Evolutionary conservation across 1,140 invertebrate genomes (phyloP), one percentile per base, ranked within the genome.

Genomic region (Cotesia glomerata): DNA sequence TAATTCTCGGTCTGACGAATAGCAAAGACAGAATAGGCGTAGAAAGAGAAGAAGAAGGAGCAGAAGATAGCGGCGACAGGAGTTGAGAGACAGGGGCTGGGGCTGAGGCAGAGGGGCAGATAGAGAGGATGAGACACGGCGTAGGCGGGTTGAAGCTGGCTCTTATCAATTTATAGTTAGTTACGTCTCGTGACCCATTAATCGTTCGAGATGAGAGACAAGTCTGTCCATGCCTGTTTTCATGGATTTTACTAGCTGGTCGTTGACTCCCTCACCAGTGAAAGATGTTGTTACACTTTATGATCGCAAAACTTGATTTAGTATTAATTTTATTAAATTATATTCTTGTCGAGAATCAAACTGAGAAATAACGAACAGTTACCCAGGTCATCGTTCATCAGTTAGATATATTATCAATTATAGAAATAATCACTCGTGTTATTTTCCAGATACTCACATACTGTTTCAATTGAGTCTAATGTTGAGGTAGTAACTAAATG

Each of bases 271-370:
- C 39, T 45, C 7, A 26, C 26, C 1, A 26, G 80, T 83, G 80
- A 82, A 81, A 80, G 80, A 82, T 76, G 39, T 39, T 7, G 36
- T 54, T 54, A 18, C 77, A 76, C 78, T 83, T 83, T 82, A 82
- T 76, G 78, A 77, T 78, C 77, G 76, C 77, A 78, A 81, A 82
- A 80, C 79, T 82, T 78, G 82, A 82, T 79, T 83, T 78, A 79
- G 77, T 82, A 83, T 83, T 82, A 83, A 83, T 83, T 82, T 81
- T 75, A 82, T 80, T 78, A 81, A 83, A 82, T 82, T 78, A 78
- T 78, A 79, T 74, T 77, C 39, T 45, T 45, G 39, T 0, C 39
- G 0, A 11, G 3, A 9, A 45, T 45, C 7, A 45, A 45, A 45
- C 39, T 45, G 39, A 45, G 26, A 26, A 3, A 26, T 26, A 26